A percentile compares a stretch with the other conserved stretches of the same genome.
These are phyloP conservation scores for Psilopogon haemacephalus DNA, from an alignment of 2,113 vertebrate genomes.

Conservation along the genomic window DNA sequence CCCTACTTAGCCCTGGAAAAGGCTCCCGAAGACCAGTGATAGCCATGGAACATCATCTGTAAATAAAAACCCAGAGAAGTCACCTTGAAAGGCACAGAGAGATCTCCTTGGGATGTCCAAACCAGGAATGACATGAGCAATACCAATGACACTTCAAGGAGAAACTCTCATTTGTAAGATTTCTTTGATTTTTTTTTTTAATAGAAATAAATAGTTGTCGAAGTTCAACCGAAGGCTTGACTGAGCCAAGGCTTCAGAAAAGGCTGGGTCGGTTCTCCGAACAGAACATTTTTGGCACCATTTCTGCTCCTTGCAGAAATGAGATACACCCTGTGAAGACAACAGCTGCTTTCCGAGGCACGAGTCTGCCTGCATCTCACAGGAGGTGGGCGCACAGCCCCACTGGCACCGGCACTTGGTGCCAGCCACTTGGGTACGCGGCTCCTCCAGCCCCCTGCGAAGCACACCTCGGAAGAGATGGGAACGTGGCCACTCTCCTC, in stretches of 20 bases:
- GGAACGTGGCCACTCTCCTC: not conserved
- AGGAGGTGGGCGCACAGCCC: not conserved
- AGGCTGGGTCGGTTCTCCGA: not conserved
- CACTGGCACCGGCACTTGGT: not conserved
- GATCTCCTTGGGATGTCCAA: not conserved
- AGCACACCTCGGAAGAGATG: accelerated
- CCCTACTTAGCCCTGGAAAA: not conserved
- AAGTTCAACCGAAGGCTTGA: conserved; percentile 11
- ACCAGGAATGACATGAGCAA: not conserved
- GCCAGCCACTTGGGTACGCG: not conserved
- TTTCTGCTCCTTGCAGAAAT: not conserved
- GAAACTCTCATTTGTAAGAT: not conserved
- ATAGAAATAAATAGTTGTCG: not conserved
- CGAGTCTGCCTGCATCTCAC: accelerated
- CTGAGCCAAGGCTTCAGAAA: not conserved
- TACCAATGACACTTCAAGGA: conserved; percentile 61
- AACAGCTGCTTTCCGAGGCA: not conserved
- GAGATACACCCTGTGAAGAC: not conserved
- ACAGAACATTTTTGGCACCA: not conserved
- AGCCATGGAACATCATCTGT: not conserved
- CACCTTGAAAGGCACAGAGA: not conserved
- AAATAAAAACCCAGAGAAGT: not conserved
- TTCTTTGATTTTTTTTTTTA: not conserved
- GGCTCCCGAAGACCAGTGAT: not conserved
- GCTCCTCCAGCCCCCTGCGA: accelerated